phyloP scores from a whole-genome alignment of 2,888 invertebrate genomes.

The Baccha elongata region DNA sequence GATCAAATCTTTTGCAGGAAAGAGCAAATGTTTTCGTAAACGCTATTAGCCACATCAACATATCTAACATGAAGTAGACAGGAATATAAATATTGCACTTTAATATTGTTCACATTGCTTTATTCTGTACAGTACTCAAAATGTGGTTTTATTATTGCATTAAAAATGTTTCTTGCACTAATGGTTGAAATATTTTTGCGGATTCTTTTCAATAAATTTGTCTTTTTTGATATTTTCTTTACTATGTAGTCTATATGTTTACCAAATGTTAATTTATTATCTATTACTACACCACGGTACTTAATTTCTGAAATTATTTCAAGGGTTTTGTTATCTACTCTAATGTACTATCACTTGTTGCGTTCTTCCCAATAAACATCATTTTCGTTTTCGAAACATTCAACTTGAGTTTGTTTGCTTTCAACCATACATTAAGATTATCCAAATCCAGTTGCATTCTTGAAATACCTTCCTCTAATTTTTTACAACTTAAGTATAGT shows the following conservation, averaged over 20 bases:
- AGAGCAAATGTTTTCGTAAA: background rate
- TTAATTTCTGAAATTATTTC: background rate
- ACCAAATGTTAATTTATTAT: background rate
- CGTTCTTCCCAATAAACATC: too few relatives aligned
- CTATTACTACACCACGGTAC: background rate
- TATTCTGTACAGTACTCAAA: background rate
- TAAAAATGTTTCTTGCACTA: slow-evolving; percentile 5
- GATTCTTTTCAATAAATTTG: background rate
- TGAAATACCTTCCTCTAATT: too few relatives aligned
- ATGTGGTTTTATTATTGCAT: background rate
- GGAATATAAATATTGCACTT: too few relatives aligned
- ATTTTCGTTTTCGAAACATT: too few relatives aligned
- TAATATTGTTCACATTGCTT: background rate
- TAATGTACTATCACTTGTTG: too few relatives aligned
- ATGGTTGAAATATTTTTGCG: slow-evolving; percentile 1
- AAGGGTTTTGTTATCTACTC: background rate
- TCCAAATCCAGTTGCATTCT: too few relatives aligned
- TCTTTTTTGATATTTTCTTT: too few relatives aligned
- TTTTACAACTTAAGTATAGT: too few relatives aligned
- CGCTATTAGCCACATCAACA: background rate
- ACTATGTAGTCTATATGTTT: slow-evolving; percentile 2
- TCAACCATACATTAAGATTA: too few relatives aligned
- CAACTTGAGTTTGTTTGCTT: too few relatives aligned
- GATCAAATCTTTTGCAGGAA: too few relatives aligned
- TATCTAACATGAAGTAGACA: background rate